phyloP scores from a whole-genome alignment of 2,888 invertebrate genomes.

The Oscheius sp. region DNA sequence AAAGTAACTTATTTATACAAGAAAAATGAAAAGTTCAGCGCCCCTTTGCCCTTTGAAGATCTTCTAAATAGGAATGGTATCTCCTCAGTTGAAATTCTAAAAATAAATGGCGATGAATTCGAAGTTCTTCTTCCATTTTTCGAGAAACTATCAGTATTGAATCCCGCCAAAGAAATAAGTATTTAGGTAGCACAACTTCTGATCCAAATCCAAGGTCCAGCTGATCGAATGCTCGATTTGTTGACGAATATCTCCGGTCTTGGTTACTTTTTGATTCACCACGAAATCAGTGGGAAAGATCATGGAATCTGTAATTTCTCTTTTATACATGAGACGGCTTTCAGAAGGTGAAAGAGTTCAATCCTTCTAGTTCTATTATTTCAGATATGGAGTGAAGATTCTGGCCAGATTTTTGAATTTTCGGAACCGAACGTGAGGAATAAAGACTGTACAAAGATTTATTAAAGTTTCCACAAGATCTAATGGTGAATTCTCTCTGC shows the following conservation, averaged over 20 bases:
- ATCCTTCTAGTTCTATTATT: not conserved
- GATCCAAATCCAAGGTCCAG: not conserved
- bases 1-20: not conserved
- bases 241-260: not conserved
- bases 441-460: too few species aligned
- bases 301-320: not conserved
- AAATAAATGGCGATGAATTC: not conserved
- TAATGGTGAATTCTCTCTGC: too few species aligned
- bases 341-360: not conserved
- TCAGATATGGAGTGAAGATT: constrained; percentile 9
- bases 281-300: not conserved
- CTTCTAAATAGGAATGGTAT: not conserved
- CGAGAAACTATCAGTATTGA: not conserved
- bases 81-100: not conserved
- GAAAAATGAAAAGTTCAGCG: too few species aligned
- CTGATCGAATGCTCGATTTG: not conserved
- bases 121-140: not conserved
- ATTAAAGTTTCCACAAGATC: too few species aligned
- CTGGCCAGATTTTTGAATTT: constrained; percentile 1
- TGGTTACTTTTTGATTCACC: not conserved
- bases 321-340: constrained; percentile 11
- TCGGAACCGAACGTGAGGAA: not conserved
- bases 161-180: not conserved
- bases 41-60: too few species aligned
- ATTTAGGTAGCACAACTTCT: constrained; percentile 7